A percentile compares a stretch with the other conserved stretches of the same genome.
Conservation (phyloP, 2,888 invertebrate species). For the Drosophila lutescens region DNA sequence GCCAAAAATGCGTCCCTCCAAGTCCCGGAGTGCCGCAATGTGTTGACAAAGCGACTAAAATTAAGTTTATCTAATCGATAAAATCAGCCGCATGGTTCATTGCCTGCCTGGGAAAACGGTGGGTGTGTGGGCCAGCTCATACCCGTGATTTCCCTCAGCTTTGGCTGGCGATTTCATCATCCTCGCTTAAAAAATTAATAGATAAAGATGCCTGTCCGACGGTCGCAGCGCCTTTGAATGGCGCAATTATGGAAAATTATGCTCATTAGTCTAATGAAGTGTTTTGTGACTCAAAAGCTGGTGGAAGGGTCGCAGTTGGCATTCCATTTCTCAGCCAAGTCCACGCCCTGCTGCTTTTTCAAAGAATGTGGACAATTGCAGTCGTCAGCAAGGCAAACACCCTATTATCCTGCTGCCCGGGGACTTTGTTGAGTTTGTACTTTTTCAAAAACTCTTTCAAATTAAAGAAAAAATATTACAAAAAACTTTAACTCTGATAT, state of each 20-base stretch:
- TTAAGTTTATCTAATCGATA: constrained; percentile 80
- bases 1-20: constrained; percentile 25
- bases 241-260: constrained; percentile 69
- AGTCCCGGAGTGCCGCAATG: constrained; percentile 30
- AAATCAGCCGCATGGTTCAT: constrained; percentile 44
- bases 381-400: constrained; percentile 5
- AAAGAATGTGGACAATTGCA: constrained; percentile 17
- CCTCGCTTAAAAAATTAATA: constrained; percentile 27
- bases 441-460: background rate
- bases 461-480: too few relatives aligned
- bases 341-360: constrained; percentile 38
- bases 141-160: constrained; percentile 47
- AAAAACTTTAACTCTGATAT: too few relatives aligned
- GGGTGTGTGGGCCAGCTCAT: constrained; percentile 18
- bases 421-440: background rate
- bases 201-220: constrained; percentile 41
- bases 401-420: constrained; percentile 25
- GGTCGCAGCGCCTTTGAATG: constrained; percentile 37
- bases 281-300: constrained; percentile 43
- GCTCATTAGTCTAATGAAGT: constrained; percentile 79
- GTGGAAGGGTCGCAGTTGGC: constrained; percentile 5
- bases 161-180: constrained; percentile 41
- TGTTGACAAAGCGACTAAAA: constrained; percentile 65
- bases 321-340: constrained; percentile 4
- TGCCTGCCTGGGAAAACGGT: constrained; percentile 36